Conservation (phyloP, 1,140 invertebrate genomes). For the Brachystomella parvula region DNA sequence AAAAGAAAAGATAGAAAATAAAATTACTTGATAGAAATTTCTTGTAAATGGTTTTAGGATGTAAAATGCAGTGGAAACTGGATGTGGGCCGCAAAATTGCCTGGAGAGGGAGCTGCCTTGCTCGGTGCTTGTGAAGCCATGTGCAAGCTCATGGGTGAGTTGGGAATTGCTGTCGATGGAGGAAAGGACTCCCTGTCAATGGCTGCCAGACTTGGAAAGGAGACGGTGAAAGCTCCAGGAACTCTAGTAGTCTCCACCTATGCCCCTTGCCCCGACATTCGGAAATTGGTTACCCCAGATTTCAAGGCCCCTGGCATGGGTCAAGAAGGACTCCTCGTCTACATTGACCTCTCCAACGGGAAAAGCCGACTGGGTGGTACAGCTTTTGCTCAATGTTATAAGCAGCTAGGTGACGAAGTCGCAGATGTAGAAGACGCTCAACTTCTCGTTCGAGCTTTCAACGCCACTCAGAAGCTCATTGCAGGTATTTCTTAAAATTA, state of each 20-base stretch:
- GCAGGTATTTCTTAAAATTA: constrained; percentile 49
- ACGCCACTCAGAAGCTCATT: constrained; percentile 71
- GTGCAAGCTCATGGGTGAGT: constrained; percentile 71
- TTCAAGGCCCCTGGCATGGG: constrained; percentile 59
- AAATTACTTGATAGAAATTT: too few species aligned
- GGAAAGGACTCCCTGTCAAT: constrained; percentile 97
- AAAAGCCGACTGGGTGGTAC: constrained; percentile 74
- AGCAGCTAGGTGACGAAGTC: constrained; percentile 68
- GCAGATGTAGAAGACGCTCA: constrained; percentile 70
- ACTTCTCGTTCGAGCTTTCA: constrained; percentile 65
- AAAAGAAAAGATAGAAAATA: too few species aligned
- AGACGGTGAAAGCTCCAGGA: constrained; percentile 76
- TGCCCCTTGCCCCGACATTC: constrained; percentile 83
- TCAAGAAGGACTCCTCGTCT: constrained; percentile 53
- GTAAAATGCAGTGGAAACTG: constrained; percentile 96
- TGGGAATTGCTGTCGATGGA: constrained; percentile 90
- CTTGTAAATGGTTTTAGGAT: constrained; percentile 51
- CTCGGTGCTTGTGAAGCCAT: constrained; percentile 80
- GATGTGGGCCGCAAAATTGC: constrained; percentile 97
- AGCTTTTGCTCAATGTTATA: constrained; percentile 81
- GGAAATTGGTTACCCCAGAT: constrained; percentile 72
- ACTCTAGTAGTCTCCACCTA: constrained; percentile 91
- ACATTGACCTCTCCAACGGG: constrained; percentile 59
- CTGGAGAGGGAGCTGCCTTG: constrained; percentile 78
- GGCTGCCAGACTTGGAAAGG: constrained; percentile 71